Evolutionary conservation across 37 sponge, comb jelly and placozoan species (phyloP).

Genomic region (Spongilla lacustris): DNA sequence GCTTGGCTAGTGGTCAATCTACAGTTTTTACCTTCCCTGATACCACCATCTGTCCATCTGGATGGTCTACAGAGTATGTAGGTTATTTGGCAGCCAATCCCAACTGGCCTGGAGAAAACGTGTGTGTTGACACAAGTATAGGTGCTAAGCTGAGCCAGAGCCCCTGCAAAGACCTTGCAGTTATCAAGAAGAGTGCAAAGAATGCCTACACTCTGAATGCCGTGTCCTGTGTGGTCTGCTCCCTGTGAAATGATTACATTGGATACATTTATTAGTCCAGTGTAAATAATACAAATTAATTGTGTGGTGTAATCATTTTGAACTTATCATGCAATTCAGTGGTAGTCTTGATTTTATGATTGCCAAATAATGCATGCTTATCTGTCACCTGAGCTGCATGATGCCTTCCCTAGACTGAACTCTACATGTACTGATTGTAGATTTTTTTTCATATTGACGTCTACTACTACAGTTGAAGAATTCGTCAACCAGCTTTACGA

Average conservation of each 20-base stretch:
- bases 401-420: no score
- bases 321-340: no score
- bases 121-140: not conserved
- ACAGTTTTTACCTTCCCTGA: not conserved
- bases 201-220: not conserved
- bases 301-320: no score
- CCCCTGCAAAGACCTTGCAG: not conserved
- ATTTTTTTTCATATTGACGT: no score
- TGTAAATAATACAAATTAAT: no score
- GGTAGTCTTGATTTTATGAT: no score
- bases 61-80: not conserved
- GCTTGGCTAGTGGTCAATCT: not conserved
- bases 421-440: no score
- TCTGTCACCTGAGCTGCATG: no score
- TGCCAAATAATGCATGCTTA: no score
- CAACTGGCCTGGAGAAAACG: not conserved
- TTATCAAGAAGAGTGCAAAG: not conserved
- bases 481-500: no score
- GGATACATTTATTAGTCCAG: no score
- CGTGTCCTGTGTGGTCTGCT: not conserved
- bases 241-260: not conserved
- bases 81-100: not conserved
- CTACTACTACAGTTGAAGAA: no score
- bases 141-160: not conserved
- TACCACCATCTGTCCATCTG: not conserved